Conservation (phyloP, 2,888 invertebrate genomes). For the Chorisops tibialis region DNA sequence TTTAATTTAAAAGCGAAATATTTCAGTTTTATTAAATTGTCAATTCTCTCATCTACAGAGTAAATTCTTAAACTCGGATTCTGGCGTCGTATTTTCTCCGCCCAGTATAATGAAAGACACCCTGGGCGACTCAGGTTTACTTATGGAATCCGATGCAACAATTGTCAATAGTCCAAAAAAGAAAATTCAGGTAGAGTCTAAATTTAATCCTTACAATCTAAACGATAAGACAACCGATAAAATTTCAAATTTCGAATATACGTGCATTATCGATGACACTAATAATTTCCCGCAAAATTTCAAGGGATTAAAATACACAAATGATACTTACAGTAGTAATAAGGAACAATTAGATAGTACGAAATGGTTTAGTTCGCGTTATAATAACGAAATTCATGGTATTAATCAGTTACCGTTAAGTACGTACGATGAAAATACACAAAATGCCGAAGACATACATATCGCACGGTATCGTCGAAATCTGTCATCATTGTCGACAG, state of each 20-base stretch:
- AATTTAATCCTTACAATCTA: constrained; percentile 20
- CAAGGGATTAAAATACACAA: neutral
- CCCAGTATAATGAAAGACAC: constrained; percentile 84
- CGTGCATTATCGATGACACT: neutral
- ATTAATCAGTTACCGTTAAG: constrained; percentile 8
- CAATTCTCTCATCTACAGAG: constrained; percentile 60
- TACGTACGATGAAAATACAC: constrained; percentile 9
- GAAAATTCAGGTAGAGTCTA: constrained; percentile 40
- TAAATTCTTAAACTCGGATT: constrained; percentile 75
- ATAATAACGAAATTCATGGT: constrained; percentile 8
- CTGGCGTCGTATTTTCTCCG: constrained; percentile 77
- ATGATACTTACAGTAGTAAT: constrained; percentile 12
- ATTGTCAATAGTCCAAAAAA: constrained; percentile 39
- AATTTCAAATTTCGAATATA: constrained; percentile 10
- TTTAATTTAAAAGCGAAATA: no score
- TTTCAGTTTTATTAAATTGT: constrained; percentile 19
- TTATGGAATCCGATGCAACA: constrained; percentile 42
- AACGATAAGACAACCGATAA: constrained; percentile 30
- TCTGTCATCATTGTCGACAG: neutral
- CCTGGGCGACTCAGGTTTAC: constrained; percentile 52
- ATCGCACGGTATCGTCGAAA: neutral
- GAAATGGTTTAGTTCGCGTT: neutral
- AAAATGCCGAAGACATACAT: neutral
- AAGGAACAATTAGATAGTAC: neutral
- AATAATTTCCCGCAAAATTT: neutral